Evolutionary conservation across 2,888 invertebrate species (phyloP), one percentile per base, ranked within the genome.

Genomic region (Tineola bisselliella): DNA sequence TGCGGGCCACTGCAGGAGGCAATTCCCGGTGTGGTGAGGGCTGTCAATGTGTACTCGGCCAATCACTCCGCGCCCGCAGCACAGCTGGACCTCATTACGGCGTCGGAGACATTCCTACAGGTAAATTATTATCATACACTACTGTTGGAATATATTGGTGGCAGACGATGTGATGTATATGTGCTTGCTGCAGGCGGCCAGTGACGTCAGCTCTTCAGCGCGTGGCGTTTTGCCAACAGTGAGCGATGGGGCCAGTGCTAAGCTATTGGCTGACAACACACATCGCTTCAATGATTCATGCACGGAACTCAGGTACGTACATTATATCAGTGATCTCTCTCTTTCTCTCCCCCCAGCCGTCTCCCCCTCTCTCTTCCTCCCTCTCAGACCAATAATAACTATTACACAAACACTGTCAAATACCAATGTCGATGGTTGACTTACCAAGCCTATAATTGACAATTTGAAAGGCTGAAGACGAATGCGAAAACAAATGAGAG

Each of bases 211-310:
- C 0, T 90, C 93, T 63, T 92, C 95, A 0, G 91, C 94, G 0
- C 90, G 95, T 65, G 91, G 93, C 0, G 93, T 94, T 1, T 88
- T 96, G 62, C 97, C 97, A 0, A 94, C 95, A 0, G 91, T 98
- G 0, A 82, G 87, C 0, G 95, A 96, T 73, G 93, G 93, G 63
- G 88, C 93, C 0, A 89, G 93, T 0, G 92, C 92, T 4, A 89
- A 93, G 66, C 94, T 93, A 67, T 87, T 97, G 5, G 90, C 90
- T 59, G 90, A 90, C 67, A 90, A 90, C 57, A 90, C 93, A 44
- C 93, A 94, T 71, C 89, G 91, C 65, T 83, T 93, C 66, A 89
- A 90, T 19, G 77, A 89, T 31, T 89, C 90, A 63, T 81, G 93
- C 57, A 89, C 91, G 0, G 93, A 94, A 62, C 87, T 95, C 52